phyloP scores from a whole-genome alignment of 2,797 vertebrate genomes.

The Hylomyscus alleni region DNA sequence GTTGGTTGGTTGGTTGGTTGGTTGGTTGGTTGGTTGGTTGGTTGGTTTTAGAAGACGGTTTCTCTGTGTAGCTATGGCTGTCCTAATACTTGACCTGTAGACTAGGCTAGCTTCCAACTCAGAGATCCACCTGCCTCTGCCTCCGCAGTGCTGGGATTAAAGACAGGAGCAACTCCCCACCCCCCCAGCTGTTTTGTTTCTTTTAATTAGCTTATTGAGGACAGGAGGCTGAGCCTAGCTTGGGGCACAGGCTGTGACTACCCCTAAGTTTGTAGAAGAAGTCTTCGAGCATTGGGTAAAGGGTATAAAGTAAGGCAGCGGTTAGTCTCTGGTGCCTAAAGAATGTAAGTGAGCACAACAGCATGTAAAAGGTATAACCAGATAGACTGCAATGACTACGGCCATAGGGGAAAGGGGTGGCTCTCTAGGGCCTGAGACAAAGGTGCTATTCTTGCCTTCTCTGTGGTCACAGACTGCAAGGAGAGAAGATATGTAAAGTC shows the following conservation, averaged over 20 bases:
- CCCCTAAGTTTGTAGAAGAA: constrained; percentile 88
- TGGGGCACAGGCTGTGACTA: not conserved
- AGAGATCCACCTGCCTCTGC: not conserved
- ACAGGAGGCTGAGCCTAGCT: not conserved
- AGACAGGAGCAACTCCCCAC: not conserved
- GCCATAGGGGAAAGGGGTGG: constrained; percentile 90
- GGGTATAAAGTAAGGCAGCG: constrained; percentile 96
- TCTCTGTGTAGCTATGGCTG: not conserved
- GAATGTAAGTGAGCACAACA: constrained; percentile 94
- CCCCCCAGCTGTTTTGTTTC: not conserved
- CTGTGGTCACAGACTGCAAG: constrained; percentile 94
- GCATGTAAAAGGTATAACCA: constrained; percentile 91
- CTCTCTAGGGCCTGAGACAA: constrained; percentile 86
- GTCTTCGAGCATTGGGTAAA: constrained; percentile 97
- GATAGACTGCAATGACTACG: constrained; percentile 91
- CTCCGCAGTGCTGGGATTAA: not conserved
- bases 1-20: no score
- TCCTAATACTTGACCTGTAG: not conserved
- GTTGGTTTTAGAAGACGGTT: not conserved
- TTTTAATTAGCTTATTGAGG: not conserved
- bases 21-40: not conserved
- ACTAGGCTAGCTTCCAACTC: not conserved
- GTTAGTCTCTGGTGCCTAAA: constrained; percentile 93
- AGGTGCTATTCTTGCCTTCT: constrained; percentile 94
- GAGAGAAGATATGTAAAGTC: constrained; percentile 98